These are phyloP conservation scores for Sebastolobus altivelis DNA, from an alignment of 2,797 vertebrate species.

Conservation along the genomic window DNA sequence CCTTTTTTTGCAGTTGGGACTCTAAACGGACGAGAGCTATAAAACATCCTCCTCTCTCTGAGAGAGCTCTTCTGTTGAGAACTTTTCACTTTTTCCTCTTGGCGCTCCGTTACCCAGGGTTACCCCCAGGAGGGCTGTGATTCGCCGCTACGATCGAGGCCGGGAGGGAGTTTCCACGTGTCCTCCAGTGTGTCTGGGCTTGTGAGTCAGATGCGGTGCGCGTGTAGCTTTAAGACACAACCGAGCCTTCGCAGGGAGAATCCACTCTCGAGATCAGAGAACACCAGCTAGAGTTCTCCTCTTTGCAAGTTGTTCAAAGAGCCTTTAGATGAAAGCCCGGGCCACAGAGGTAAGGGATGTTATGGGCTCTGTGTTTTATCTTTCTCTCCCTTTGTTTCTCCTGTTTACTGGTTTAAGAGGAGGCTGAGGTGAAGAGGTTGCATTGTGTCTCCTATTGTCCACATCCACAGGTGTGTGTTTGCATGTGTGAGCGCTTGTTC, in stretches of 20 bases:
- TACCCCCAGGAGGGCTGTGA: constrained; percentile 74
- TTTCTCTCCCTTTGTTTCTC: constrained; percentile 67
- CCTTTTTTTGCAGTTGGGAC: constrained; percentile 35
- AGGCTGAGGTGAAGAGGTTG: constrained; percentile 44
- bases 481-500: constrained; percentile 35
- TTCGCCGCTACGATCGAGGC: constrained; percentile 65
- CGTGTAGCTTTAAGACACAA: constrained; percentile 79
- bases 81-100: constrained; percentile 75
- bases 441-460: constrained; percentile 55
- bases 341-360: constrained; percentile 81
- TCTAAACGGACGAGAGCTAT: constrained; percentile 56
- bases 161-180: constrained; percentile 85
- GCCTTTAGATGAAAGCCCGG: constrained; percentile 83
- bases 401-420: constrained; percentile 66
- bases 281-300: constrained; percentile 69
- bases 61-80: constrained; percentile 62
- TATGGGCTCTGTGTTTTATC: constrained; percentile 70
- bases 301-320: constrained; percentile 82
- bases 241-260: constrained; percentile 69
- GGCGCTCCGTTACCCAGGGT: constrained; percentile 69
- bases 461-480: constrained; percentile 74
- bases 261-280: constrained; percentile 81
- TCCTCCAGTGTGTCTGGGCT: constrained; percentile 69
- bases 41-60: constrained; percentile 65
- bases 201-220: constrained; percentile 71